A percentile compares a stretch with the other conserved stretches of the same genome.
These are phyloP conservation scores for Montifringilla adamsi DNA, from an alignment of 2,113 vertebrate species.

Conservation along the genomic window DNA sequence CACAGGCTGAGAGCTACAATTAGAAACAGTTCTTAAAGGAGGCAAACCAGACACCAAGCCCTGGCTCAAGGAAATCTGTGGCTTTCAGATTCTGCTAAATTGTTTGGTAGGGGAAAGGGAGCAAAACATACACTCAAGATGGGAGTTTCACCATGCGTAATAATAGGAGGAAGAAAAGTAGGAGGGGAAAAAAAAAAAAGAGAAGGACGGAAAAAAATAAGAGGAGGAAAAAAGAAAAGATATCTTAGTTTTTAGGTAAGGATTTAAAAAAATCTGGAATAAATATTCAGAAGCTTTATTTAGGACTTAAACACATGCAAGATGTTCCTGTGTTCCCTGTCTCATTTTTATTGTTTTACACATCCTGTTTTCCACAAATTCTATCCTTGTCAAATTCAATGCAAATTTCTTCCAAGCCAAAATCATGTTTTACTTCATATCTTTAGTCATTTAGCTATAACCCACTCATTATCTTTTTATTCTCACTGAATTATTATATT, in stretches of 20 bases:
- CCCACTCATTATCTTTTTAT: slow-evolving; percentile 17
- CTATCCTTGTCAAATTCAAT: neutral
- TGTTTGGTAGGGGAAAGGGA: neutral
- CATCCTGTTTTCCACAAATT: neutral
- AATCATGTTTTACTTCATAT: neutral
- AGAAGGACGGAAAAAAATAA: neutral
- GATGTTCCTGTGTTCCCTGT: neutral
- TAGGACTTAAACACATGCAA: neutral
- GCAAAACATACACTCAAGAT: neutral
- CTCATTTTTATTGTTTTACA: neutral
- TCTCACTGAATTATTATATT: neutral
- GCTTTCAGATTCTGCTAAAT: neutral
- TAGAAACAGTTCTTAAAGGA: neutral
- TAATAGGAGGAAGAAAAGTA: neutral
- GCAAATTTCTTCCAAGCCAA: neutral
- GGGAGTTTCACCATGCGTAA: neutral
- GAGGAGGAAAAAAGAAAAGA: neutral
- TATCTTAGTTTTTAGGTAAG: neutral
- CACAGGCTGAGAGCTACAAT: neutral
- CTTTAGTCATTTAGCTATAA: neutral
- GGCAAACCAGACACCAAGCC: neutral
- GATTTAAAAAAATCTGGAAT: neutral
- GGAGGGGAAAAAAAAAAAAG: neutral
- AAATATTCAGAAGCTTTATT: neutral
- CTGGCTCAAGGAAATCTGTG: neutral